phyloP scores from a whole-genome alignment of 2,888 invertebrate genomes.

The Hydrotaea cyrtoneurina region DNA sequence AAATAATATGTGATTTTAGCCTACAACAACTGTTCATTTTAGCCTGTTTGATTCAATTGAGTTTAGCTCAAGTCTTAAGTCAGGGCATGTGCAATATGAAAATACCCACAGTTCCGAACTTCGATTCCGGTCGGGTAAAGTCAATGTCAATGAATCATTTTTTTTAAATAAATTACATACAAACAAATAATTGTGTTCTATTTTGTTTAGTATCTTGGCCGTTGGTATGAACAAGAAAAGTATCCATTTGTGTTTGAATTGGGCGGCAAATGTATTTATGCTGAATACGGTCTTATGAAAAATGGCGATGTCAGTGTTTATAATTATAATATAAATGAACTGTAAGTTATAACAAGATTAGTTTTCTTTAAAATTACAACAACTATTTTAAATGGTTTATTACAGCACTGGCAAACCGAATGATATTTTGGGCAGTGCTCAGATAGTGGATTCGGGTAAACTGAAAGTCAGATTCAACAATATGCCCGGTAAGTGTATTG shows the following conservation, averaged over 20 bases:
- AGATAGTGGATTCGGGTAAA: slow-evolving; percentile 68
- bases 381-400: too few relatives aligned
- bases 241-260: slow-evolving; percentile 87
- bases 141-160: neutral
- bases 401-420: slow-evolving; percentile 65
- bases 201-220: slow-evolving; percentile 84
- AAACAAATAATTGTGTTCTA: neutral
- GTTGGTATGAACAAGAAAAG: slow-evolving; percentile 88
- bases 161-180: neutral
- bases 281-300: slow-evolving; percentile 82
- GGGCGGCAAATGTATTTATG: slow-evolving; percentile 87
- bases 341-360: slow-evolving; percentile 82
- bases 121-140: slow-evolving; percentile 80
- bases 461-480: slow-evolving; percentile 68
- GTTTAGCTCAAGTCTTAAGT: slow-evolving; percentile 82
- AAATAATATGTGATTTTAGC: slow-evolving; percentile 19
- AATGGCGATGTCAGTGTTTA: slow-evolving; percentile 81
- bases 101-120: slow-evolving; percentile 83
- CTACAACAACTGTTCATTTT: slow-evolving; percentile 16
- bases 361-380: neutral
- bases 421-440: slow-evolving; percentile 70
- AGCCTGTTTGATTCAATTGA: neutral
- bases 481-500: slow-evolving; percentile 67
- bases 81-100: slow-evolving; percentile 84
- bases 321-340: slow-evolving; percentile 80